Base-by-base conservation (phyloP, 2,113 vertebrate genomes). In the Pardalotus punctatus region DNA sequence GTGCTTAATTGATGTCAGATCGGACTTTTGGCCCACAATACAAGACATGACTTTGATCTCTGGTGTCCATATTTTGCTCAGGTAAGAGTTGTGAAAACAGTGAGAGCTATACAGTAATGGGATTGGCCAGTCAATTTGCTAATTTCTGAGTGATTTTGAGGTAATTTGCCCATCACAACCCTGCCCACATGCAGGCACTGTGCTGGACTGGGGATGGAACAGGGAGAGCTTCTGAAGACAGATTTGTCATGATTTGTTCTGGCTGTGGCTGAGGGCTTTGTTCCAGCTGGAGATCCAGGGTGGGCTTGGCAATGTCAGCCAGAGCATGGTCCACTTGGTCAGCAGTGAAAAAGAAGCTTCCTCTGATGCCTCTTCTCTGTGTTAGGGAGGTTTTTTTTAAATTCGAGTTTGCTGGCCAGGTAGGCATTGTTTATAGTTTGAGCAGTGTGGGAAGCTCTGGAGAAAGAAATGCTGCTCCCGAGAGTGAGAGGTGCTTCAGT, bases 161-260 rank as follows among this genome's bases (percentile, higher is more conserved):
- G 20, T 14, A 21, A 18, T 28, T 72, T 64, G 17, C 33, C 23
- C 48, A 35, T 42, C 61, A 14, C 12, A 81, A 60, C n/a, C 47
- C 50, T 91, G 50, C 10, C 36, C 9, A 12, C 7, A 1, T 3
- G 11, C 0, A 0, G 18, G 28, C 11, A 18, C 12, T 14, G 4
- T 56, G n/a, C 27, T 57, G 64, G 21, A 60, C 12, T 24, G 14
- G 8, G 20, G 16, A 5, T 10, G 50, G 27, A 72, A 20, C 11
- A 51, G 16, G 36, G 31, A 64, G 6, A 25, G 15, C 18, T 77
- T 28, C 24, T 69, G 35, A 31, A 72, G 40, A 45, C 36, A 31
- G 6, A 22, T 27, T 45, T 76, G 9, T 42, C 33, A 22, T 3
- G 11, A 21, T 14, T 72, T 56, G 27, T 58, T 74, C 53, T 28